These are phyloP conservation scores for Notarius lentiginosus DNA, from an alignment of 2,113 vertebrate genomes.

Conservation along the genomic window DNA sequence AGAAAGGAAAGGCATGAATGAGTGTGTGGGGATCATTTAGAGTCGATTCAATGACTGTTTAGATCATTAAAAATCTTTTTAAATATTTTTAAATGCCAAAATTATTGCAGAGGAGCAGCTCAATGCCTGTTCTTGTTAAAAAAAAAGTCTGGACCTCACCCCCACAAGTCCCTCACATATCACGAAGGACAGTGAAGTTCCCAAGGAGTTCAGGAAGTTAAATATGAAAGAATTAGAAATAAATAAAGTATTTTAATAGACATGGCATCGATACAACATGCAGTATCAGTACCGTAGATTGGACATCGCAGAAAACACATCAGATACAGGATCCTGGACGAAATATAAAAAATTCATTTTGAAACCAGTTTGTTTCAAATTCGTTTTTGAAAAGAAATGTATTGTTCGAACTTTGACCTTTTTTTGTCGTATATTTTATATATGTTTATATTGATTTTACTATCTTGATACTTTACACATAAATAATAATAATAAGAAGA, in stretches of 20 bases:
- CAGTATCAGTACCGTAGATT: neutral
- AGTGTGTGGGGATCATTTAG: neutral
- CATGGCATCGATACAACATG: neutral
- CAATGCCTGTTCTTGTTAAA: no score
- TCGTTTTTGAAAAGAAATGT: no score
- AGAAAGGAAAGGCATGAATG: neutral
- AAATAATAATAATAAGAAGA: no score
- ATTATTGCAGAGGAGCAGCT: neutral
- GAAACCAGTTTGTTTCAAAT: no score
- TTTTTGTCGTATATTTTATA: no score
- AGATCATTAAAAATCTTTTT: neutral
- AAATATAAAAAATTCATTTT: no score
- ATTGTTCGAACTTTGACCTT: no score
- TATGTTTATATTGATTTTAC: no score
- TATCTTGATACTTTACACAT: no score
- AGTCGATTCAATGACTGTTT: neutral
- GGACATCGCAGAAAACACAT: neutral
- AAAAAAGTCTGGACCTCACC: neutral
- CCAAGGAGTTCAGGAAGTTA: neutral
- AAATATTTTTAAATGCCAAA: neutral
- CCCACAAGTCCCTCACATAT: neutral
- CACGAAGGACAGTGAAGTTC: neutral
- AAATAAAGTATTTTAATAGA: neutral
- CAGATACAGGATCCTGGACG: neutral
- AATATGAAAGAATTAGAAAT: neutral